Evolutionary conservation across 2,797 vertebrate species (phyloP).

Genomic region (Toxotes lorentzi): DNA sequence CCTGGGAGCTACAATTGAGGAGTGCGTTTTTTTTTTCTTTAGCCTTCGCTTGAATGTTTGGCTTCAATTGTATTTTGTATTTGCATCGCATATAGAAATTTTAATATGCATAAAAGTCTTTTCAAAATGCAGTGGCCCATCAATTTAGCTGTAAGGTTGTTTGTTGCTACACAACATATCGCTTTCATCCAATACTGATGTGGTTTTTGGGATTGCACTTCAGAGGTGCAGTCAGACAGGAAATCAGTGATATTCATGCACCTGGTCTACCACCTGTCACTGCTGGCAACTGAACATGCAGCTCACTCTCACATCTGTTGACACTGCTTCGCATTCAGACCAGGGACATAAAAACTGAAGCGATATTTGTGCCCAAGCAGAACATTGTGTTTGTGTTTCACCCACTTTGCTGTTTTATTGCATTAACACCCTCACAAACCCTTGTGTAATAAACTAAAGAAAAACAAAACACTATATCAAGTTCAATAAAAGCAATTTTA

Average conservation of each 20-base stretch:
- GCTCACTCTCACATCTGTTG: conserved; percentile 48
- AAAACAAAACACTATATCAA: conserved; percentile 24
- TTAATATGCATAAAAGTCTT: background rate
- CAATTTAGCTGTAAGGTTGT: background rate
- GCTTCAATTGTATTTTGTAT: background rate
- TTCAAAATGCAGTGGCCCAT: background rate
- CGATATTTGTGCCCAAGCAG: conserved; percentile 7
- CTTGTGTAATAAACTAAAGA: conserved; percentile 1
- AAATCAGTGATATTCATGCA: conserved; percentile 61
- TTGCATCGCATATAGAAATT: background rate
- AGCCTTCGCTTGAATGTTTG: background rate
- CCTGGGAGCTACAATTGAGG: conserved; percentile 1
- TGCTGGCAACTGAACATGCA: conserved; percentile 34
- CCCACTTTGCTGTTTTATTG: conserved; percentile 6
- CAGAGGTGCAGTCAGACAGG: conserved; percentile 26
- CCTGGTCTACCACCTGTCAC: conserved; percentile 68
- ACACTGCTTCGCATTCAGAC: conserved; percentile 15
- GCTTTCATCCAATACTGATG: background rate
- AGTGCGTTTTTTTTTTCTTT: conserved; percentile 19
- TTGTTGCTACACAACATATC: background rate
- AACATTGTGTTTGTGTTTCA: conserved; percentile 26
- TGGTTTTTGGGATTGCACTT: conserved; percentile 18
- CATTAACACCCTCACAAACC: background rate
- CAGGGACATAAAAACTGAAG: conserved; percentile 17
- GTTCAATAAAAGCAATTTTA: conserved; percentile 52